Percentiles rank a stretch among this genome's conserved stretches.
These are phyloP conservation scores for Discoglossus pictus DNA, from an alignment of 2,797 vertebrate genomes.

Conservation along the genomic window DNA sequence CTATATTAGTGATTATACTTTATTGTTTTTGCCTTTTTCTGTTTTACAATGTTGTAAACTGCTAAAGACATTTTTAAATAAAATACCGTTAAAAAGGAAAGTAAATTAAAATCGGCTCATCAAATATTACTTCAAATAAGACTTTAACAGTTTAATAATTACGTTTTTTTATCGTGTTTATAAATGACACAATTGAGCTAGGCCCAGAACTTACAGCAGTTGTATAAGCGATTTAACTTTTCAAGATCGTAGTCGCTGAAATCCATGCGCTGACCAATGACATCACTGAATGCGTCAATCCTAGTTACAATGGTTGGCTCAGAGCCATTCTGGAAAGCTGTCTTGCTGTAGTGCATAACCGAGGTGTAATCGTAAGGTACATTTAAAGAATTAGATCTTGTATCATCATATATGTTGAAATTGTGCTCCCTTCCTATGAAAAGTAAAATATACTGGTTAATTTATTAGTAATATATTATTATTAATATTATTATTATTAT, in stretches of 20 bases:
- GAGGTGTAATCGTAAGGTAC: constrained; percentile 92
- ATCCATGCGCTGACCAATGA: constrained; percentile 92
- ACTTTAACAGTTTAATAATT: too few species aligned
- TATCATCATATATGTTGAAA: constrained; percentile 83
- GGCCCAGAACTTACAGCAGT: constrained; percentile 81
- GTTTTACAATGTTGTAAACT: too few species aligned
- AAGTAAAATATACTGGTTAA: not conserved
- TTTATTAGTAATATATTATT: not conserved
- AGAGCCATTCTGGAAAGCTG: constrained; percentile 75
- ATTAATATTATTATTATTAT: too few species aligned
- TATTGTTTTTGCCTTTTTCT: too few species aligned
- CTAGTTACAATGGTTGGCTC: constrained; percentile 89
- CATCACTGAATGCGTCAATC: constrained; percentile 81
- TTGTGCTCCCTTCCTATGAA: constrained; percentile 79
- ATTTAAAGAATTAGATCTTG: constrained; percentile 76
- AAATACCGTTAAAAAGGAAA: too few species aligned
- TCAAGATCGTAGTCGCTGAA: constrained; percentile 89
- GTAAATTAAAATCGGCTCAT: too few species aligned
- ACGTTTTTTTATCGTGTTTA: too few species aligned
- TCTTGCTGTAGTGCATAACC: constrained; percentile 95
- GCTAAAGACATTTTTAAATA: too few species aligned
- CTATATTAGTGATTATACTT: too few species aligned
- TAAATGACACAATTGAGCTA: not conserved
- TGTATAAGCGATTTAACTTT: constrained; percentile 85
- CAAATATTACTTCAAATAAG: too few species aligned